phyloP scores from a whole-genome alignment of 2,797 vertebrate genomes.

The Remorina albescens region DNA sequence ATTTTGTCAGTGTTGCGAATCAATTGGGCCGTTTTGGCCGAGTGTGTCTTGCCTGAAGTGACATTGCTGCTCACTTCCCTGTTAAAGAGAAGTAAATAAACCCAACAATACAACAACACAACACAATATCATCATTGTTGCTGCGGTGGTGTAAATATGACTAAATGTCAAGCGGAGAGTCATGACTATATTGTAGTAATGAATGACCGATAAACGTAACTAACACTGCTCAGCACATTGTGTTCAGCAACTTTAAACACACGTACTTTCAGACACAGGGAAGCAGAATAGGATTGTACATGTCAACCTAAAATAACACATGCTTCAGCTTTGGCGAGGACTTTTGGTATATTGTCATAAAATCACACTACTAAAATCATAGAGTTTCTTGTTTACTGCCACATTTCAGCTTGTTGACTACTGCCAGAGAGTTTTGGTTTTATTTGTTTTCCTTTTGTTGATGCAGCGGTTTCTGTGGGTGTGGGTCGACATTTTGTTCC shows the following conservation, averaged over 20 bases:
- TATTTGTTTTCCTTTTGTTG: conserved; percentile 34
- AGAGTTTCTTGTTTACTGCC: conserved; percentile 14
- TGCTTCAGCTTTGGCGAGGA: background rate
- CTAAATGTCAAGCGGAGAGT: background rate
- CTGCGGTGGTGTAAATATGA: background rate
- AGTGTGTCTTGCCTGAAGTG: background rate
- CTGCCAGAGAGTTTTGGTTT: background rate
- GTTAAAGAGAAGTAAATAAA: background rate
- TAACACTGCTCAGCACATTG: background rate
- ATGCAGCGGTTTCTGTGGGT: conserved; percentile 43
- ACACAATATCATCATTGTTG: background rate
- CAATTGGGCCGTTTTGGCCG: background rate
- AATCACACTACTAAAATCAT: conserved; percentile 2
- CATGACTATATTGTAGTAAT: background rate
- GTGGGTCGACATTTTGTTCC: conserved; percentile 31
- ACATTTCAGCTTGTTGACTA: conserved; percentile 13
- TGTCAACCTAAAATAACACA: background rate
- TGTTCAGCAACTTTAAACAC: background rate
- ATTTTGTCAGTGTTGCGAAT: background rate
- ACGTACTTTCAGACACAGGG: background rate
- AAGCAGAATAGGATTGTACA: background rate
- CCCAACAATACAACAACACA: background rate
- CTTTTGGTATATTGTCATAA: background rate
- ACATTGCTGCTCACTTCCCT: background rate
- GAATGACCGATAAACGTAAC: conserved; percentile 23